phyloP scores from a whole-genome alignment of 2,797 vertebrate species.

The Lerista edwardsae region DNA sequence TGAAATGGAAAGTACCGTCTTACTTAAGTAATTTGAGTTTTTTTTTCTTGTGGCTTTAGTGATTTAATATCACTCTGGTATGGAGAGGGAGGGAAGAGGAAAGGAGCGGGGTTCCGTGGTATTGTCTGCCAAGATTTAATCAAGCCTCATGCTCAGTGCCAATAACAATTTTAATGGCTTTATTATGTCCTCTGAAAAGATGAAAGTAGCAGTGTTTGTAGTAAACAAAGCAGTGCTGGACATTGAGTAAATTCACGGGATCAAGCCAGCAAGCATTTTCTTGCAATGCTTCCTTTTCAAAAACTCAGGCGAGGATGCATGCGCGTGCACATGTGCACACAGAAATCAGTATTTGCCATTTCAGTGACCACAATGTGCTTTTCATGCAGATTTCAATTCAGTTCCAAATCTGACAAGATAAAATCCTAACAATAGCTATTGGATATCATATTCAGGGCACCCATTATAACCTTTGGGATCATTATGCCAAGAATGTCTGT shows the following conservation, averaged over 20 bases:
- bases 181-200: conserved; percentile 73
- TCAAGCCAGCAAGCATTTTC: conserved; percentile 60
- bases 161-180: conserved; percentile 79
- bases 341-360: neutral
- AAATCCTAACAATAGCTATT: neutral
- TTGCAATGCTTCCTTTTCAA: conserved; percentile 50
- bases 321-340: neutral
- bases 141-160: conserved; percentile 75
- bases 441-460: neutral
- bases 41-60: conserved; percentile 74
- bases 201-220: conserved; percentile 63
- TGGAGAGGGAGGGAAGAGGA: neutral
- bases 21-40: conserved; percentile 77
- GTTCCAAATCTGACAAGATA: neutral
- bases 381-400: neutral
- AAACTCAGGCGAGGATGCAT: neutral
- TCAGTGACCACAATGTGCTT: neutral
- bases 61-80: conserved; percentile 67
- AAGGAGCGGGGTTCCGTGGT: conserved; percentile 57
- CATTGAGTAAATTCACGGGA: conserved; percentile 50
- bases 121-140: conserved; percentile 75
- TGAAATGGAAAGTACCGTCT: conserved; percentile 85
- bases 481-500: neutral
- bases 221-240: conserved; percentile 65
- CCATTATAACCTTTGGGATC: neutral